Evolutionary conservation across 2,797 vertebrate species (phyloP), one percentile per base, ranked within the genome.

Genomic region (Buphagus erythrorhynchus): DNA sequence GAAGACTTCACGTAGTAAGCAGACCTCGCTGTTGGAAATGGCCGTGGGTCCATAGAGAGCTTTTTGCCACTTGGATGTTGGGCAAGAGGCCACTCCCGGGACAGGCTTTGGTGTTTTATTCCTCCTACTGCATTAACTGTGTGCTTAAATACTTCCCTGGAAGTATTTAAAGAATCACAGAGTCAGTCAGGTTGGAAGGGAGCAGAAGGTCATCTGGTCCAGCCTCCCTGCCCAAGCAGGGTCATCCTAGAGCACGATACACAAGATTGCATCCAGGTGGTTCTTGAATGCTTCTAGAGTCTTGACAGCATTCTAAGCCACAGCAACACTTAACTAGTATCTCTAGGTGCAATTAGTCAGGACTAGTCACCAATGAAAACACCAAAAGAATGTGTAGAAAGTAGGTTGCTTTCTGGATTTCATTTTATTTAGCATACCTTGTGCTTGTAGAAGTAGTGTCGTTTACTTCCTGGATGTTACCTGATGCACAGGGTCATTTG

Each of bases 21-120:
- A 5, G 63, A 36, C 0, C 22, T 9, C 0, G 11, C 28, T 0
- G 1, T 8, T 0, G 1, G 77, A 38, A 28, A 31, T 3, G 48
- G 61, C 25, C 1, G 0, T 31, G 2, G 9, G 74, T 29, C 63
- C 4, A 3, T 1, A 29, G n/a, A 13, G 5, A 20, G 49, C 3
- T 3, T 57, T 73, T 26, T n/a, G 18, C 5, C 25, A 0, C 25
- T 19, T 28, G 25, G 24, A 10, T 4, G 0, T 5, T 38, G 66
- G 13, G 25, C 62, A 16, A 20, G 8, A 2, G 1, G 20, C 33
- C 4, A 0, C 35, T 33, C 24, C 3, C 11, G 16, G 31, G 29
- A 21, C 19, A 6, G 35, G 20, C 35, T 68, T 38, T 15, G 29
- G n/a, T 42, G 2, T 14, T 10, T 6, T 21, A 76, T 80, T 71